A percentile compares a stretch with the other conserved stretches of the same genome.
phyloP scores from a whole-genome alignment of 2,113 vertebrate genomes.

The Leuciscus idus region DNA sequence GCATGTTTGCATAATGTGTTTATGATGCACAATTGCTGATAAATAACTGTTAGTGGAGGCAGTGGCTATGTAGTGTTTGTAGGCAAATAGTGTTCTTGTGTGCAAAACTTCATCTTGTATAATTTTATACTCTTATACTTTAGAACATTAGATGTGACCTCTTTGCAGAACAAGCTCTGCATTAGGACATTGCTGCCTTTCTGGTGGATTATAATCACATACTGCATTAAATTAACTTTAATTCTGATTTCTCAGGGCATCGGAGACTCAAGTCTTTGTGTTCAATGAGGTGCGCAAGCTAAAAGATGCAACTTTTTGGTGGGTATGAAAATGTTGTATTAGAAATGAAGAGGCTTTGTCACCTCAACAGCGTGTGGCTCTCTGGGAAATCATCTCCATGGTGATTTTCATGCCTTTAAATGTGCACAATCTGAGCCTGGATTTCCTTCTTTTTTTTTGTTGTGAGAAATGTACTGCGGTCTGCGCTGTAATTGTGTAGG shows the following conservation, averaged over 20 bases:
- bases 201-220: constrained; percentile 5
- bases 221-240: not conserved
- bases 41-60: not conserved
- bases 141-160: constrained; percentile 28
- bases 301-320: not conserved
- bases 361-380: not conserved
- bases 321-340: constrained; percentile 29
- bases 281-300: not conserved
- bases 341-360: constrained; percentile 8
- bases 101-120: not conserved
- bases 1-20: not conserved
- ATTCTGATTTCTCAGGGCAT: not conserved
- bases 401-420: constrained; percentile 40
- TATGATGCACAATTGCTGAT: not conserved
- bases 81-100: not conserved
- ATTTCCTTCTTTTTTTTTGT: constrained; percentile 58
- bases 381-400: constrained; percentile 33
- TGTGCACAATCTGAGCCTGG: constrained; percentile 52
- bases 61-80: not conserved
- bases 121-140: not conserved
- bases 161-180: not conserved
- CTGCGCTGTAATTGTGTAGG: constrained; percentile 69
- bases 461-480: constrained; percentile 64
- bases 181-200: not conserved
- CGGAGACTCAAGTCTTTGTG: not conserved